Percentiles rank a stretch among this genome's conserved stretches.
phyloP scores from a whole-genome alignment of 2,113 vertebrate species.

The Sturnus vulgaris region DNA sequence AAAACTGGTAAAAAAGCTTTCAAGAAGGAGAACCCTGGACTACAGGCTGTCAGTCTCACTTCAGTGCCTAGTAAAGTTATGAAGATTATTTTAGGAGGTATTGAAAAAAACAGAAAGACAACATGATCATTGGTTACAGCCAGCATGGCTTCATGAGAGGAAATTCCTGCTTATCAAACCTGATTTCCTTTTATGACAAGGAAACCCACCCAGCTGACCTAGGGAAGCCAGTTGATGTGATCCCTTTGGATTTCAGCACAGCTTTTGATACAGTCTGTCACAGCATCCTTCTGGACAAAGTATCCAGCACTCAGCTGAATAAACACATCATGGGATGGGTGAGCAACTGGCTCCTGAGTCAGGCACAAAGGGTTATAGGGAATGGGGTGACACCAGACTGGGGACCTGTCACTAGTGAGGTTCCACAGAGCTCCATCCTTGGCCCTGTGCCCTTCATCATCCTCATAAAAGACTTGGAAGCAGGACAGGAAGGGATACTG shows the following conservation, averaged over 20 bases:
- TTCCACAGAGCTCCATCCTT: background rate
- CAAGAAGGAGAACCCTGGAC: too few species aligned
- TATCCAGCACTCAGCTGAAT: background rate
- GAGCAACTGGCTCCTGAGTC: background rate
- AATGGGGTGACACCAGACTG: background rate
- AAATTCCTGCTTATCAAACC: background rate
- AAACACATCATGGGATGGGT: background rate
- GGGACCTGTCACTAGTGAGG: background rate
- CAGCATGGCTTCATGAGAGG: background rate
- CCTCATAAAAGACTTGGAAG: background rate
- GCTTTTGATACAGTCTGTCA: background rate
- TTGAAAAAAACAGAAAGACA: background rate
- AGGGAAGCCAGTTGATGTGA: background rate
- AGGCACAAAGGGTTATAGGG: background rate
- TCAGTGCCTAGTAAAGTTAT: background rate
- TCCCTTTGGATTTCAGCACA: background rate
- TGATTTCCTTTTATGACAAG: background rate
- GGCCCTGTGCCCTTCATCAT: background rate
- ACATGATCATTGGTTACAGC: background rate
- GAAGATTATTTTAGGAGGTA: background rate
- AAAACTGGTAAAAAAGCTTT: background rate
- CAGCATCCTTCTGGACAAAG: background rate
- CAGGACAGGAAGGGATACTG: background rate
- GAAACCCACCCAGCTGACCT: background rate
- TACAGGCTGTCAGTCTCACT: background rate